Conservation (phyloP, 2,113 vertebrate genomes). For the Opisthocomus hoazin region DNA sequence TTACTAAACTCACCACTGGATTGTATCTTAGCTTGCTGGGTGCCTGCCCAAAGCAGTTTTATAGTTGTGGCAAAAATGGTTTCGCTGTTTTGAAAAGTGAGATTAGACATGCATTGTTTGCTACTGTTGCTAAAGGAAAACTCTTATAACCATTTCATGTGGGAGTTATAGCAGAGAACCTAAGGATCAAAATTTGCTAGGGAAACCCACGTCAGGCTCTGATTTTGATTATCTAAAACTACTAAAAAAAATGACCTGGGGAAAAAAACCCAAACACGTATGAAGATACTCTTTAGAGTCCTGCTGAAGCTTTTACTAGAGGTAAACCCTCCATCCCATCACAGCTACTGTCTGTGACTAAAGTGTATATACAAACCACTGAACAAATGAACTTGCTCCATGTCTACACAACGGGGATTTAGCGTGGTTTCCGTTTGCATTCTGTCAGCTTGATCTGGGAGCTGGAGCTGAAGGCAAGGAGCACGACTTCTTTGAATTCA, state of each 20-base stretch:
- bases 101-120: not conserved
- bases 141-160: not conserved
- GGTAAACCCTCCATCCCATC: not conserved
- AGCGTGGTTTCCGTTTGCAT: not conserved
- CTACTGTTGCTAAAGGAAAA: not conserved
- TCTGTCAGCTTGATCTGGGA: not conserved
- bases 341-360: not conserved
- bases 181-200: not conserved
- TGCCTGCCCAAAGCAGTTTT: not conserved
- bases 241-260: not conserved
- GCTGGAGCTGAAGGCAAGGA: not conserved
- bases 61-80: not conserved
- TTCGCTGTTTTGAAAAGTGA: not conserved
- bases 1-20: not conserved
- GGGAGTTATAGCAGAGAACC: not conserved
- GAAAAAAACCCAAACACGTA: fast-evolving
- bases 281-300: not conserved
- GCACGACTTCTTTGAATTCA: not conserved
- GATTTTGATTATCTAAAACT: not conserved
- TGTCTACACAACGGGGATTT: not conserved
- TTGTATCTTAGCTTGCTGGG: not conserved
- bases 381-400: not conserved
- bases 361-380: not conserved
- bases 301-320: not conserved
- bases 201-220: not conserved